phyloP scores from a whole-genome alignment of 1,140 invertebrate genomes.

The Mycetomoellerius zeteki region DNA sequence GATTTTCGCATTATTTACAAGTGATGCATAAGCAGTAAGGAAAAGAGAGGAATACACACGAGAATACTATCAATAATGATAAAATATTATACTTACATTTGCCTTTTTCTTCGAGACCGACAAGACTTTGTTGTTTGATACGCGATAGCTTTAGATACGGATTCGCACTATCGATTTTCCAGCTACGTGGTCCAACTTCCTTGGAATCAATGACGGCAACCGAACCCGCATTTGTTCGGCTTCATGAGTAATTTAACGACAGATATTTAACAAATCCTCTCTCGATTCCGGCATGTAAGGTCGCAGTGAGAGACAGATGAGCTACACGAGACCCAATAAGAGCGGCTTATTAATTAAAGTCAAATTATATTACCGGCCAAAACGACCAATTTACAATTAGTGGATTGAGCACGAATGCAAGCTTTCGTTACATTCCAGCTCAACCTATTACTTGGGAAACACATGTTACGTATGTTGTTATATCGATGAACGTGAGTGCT shows the following conservation, averaged over 20 bases:
- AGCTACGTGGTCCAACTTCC: slow-evolving; percentile 25
- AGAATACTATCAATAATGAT: background rate
- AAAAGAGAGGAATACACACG: no score
- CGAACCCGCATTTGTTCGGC: slow-evolving; percentile 3
- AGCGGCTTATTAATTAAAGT: slow-evolving; percentile 47
- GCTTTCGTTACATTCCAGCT: slow-evolving; percentile 12
- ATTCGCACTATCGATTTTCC: slow-evolving; percentile 50
- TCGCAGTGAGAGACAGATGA: background rate
- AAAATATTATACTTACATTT: background rate
- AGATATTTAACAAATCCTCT: slow-evolving; percentile 1
- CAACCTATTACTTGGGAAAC: background rate
- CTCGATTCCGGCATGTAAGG: background rate
- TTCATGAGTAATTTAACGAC: slow-evolving; percentile 33
- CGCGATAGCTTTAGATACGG: background rate
- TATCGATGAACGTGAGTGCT: background rate
- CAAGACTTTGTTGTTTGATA: background rate
- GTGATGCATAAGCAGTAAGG: background rate
- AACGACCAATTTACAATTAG: slow-evolving; percentile 12
- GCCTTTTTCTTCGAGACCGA: background rate
- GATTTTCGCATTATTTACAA: background rate
- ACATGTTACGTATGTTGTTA: background rate
- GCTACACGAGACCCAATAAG: background rate
- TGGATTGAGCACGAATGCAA: background rate
- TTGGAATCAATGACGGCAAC: background rate
- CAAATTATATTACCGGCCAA: slow-evolving; percentile 17